Percentiles rank a stretch among this genome's conserved stretches.
Evolutionary conservation across 1,140 invertebrate species (phyloP).

Genomic region (Phthorimaea operculella): DNA sequence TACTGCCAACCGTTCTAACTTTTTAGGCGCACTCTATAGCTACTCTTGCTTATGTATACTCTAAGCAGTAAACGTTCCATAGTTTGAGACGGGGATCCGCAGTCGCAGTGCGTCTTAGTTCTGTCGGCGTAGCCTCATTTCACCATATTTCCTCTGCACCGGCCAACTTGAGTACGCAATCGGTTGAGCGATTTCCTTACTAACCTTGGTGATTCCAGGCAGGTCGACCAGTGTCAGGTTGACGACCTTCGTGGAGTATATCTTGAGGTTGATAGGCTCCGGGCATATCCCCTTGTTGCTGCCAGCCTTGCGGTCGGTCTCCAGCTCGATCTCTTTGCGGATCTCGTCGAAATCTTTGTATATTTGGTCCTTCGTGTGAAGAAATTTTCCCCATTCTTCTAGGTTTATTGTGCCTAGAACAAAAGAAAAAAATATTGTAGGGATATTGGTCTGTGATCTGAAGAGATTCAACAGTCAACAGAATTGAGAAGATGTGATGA

Average conservation of each 20-base stretch:
- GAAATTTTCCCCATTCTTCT: constrained; percentile 96
- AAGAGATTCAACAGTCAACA: too few species aligned
- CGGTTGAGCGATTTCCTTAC: too few species aligned
- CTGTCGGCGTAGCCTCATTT: too few species aligned
- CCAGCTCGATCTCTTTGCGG: constrained; percentile 89
- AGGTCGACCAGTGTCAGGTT: constrained; percentile 98
- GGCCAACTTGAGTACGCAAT: too few species aligned
- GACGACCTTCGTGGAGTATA: constrained; percentile 92
- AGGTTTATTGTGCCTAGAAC: constrained; percentile 82
- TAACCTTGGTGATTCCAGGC: constrained; percentile 97
- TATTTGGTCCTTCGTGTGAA: constrained; percentile 91
- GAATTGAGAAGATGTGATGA: too few species aligned
- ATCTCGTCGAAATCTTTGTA: constrained; percentile 95
- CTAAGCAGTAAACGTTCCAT: too few species aligned
- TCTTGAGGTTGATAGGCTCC: constrained; percentile 97
- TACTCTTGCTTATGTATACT: too few species aligned
- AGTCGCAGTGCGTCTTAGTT: too few species aligned
- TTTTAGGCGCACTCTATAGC: too few species aligned
- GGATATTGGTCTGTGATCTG: background rate
- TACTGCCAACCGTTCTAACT: too few species aligned
- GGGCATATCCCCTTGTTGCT: constrained; percentile 96
- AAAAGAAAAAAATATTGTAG: constrained; percentile 15
- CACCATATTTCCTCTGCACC: too few species aligned
- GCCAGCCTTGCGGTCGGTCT: constrained; percentile 95
- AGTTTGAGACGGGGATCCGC: too few species aligned